Conservation (phyloP, 2,113 vertebrate genomes). For the Lutjanus erythropterus region DNA sequence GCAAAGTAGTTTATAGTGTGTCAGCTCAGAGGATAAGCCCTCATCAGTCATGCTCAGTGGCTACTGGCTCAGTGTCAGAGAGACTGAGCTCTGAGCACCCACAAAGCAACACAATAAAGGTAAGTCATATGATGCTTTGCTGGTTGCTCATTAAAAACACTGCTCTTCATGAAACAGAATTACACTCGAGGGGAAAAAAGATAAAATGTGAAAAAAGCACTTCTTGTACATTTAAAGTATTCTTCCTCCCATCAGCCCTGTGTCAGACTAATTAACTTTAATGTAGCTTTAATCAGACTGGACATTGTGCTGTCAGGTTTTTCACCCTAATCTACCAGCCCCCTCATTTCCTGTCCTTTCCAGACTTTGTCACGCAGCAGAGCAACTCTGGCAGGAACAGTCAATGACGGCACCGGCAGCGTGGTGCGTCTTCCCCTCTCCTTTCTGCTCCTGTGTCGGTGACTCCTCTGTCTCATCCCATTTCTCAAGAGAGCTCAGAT, state of each 20-base stretch:
- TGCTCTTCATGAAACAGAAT: neutral
- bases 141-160: neutral
- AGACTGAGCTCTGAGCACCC: neutral
- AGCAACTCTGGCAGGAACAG: neutral
- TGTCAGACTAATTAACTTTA: neutral
- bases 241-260: too few species aligned
- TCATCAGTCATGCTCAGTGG: constrained; percentile 38
- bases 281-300: neutral
- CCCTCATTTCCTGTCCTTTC: neutral
- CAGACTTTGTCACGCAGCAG: neutral
- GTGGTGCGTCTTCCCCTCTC: neutral
- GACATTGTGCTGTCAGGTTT: too few species aligned
- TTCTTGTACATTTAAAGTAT: neutral
- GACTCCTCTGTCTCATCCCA: constrained; percentile 22
- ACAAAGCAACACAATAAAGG: neutral
- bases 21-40: constrained; percentile 36
- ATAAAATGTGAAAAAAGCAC: neutral
- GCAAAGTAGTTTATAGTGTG: constrained; percentile 31
- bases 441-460: neutral
- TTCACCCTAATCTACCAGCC: too few species aligned
- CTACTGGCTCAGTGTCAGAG: constrained; percentile 25
- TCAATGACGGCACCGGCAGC: neutral
- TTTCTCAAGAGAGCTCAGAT: constrained; percentile 42
- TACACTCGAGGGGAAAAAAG: neutral
- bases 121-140: neutral